Evolutionary conservation across 1,140 invertebrate genomes (phyloP).

Genomic region (Temnothorax nylanderi): DNA sequence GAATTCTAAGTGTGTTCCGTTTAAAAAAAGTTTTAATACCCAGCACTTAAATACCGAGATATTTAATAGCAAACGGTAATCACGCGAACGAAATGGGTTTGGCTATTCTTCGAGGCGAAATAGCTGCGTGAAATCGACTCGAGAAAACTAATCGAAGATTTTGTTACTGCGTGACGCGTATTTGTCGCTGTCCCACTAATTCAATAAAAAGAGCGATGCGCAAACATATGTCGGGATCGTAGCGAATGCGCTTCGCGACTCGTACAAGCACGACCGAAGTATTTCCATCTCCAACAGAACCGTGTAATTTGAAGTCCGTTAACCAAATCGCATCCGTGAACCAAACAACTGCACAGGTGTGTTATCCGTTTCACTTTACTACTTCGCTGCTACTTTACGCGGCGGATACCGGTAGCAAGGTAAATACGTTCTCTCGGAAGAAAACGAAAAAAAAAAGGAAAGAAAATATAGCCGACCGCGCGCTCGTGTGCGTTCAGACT

Average conservation of each 20-base stretch:
- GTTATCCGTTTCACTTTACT: constrained; percentile 52
- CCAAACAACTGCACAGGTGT: constrained; percentile 43
- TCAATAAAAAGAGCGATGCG: not conserved
- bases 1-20: not conserved
- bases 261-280: not conserved
- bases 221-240: not conserved
- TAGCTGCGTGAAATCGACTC: not conserved
- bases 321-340: constrained; percentile 44
- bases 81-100: not conserved
- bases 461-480: not conserved
- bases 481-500: not conserved
- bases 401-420: constrained; percentile 16
- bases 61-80: not conserved
- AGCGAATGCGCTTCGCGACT: not conserved
- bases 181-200: not conserved
- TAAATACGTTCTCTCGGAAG: not conserved
- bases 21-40: not conserved
- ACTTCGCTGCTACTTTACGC: constrained; percentile 25
- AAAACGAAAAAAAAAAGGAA: not conserved
- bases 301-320: constrained; percentile 46
- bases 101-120: not conserved
- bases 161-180: not conserved
- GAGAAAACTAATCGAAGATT: not conserved
- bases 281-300: constrained; percentile 22
- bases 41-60: not conserved